phyloP scores from a whole-genome alignment of 2,113 vertebrate species.

The Pelobates fuscus region DNA sequence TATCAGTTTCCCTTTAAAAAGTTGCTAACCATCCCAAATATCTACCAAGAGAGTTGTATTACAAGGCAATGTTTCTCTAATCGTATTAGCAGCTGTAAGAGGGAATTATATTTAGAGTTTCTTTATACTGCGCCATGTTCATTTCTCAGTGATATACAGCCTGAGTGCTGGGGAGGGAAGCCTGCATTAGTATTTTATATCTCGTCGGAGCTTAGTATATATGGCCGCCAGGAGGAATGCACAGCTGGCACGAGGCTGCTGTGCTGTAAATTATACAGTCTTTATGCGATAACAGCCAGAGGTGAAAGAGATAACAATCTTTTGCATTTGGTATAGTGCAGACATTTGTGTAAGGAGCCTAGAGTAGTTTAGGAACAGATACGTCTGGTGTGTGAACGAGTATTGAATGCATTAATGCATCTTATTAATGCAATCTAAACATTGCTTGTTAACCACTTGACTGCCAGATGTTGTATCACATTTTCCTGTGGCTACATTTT shows the following conservation, averaged over 20 bases:
- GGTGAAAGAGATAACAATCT: constrained; percentile 43
- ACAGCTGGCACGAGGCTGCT: constrained; percentile 46
- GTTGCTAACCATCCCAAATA: constrained; percentile 1
- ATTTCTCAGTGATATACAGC: constrained; percentile 44
- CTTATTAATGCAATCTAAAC: too few species aligned
- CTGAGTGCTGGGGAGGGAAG: constrained; percentile 40
- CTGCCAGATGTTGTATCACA: not conserved
- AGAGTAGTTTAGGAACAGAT: not conserved
- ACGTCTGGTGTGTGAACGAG: not conserved
- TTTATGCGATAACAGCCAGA: constrained; percentile 50
- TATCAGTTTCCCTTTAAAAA: not conserved
- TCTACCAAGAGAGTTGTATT: constrained; percentile 21
- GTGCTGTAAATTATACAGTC: constrained; percentile 45
- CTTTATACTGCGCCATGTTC: constrained; percentile 30
- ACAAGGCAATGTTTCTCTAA: constrained; percentile 26
- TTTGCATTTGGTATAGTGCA: constrained; percentile 35
- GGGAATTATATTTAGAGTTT: constrained; percentile 30
- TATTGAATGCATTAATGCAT: not conserved
- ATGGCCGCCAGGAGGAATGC: constrained; percentile 39
- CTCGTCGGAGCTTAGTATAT: constrained; percentile 29
- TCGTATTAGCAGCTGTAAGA: constrained; percentile 27
- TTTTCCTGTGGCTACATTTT: not conserved
- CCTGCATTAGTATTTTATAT: constrained; percentile 47
- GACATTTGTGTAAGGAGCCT: not conserved
- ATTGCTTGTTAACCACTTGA: not conserved